Evolutionary conservation across 2,113 vertebrate species (phyloP).

Genomic region (Hippocampus abdominalis): DNA sequence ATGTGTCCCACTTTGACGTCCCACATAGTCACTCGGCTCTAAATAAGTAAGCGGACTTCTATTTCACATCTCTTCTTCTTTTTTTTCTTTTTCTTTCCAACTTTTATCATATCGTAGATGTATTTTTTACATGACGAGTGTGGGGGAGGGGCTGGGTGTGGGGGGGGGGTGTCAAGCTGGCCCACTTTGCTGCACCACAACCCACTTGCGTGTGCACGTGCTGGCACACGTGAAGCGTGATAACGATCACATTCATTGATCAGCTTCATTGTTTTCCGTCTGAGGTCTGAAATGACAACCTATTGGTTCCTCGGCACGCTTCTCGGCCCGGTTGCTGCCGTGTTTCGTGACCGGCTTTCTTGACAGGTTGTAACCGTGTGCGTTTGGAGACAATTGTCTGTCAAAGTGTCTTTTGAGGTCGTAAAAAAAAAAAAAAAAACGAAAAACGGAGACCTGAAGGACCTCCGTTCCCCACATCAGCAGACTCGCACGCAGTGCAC

Average conservation of each 20-base stretch:
- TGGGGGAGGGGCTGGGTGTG: no score
- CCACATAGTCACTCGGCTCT: conserved; percentile 3
- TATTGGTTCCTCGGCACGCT: not conserved
- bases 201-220: not conserved
- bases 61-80: not conserved
- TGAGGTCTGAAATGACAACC: not conserved
- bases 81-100: not conserved
- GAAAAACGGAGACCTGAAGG: conserved; percentile 33
- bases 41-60: not conserved
- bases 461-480: not conserved
- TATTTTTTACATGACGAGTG: not conserved
- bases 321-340: no score
- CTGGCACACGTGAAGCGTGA: no score
- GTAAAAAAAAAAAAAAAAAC: conserved; percentile 10
- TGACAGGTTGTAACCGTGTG: not conserved
- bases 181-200: not conserved
- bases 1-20: not conserved
- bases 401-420: not conserved
- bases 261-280: not conserved
- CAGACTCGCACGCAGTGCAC: no score
- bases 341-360: not conserved
- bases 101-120: not conserved
- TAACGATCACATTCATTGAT: not conserved
- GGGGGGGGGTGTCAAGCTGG: not conserved
- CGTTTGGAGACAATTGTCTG: not conserved